Evolutionary conservation across 2,113 vertebrate genomes (phyloP), one percentile per base, ranked within the genome.

Genomic region (Lagopus leucura): DNA sequence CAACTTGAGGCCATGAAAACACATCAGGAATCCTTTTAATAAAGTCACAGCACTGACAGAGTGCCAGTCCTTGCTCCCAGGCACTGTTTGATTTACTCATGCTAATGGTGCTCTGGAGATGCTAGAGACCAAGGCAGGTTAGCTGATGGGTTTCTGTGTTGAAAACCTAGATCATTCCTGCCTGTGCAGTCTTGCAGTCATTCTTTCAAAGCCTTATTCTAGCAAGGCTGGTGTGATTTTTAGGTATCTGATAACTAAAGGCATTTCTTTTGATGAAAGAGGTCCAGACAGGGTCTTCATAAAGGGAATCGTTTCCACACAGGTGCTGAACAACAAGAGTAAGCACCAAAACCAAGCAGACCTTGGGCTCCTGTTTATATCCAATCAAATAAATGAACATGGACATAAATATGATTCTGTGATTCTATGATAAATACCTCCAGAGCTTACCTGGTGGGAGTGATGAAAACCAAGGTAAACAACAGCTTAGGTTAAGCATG

Each of bases 51-150:
- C 19, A 18, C 21, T 66, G 48, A 21, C 20, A 17, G 21, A 61
- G 34, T 10, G 22, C 36, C 60, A 38, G 60, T 15, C 9, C 34
- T 54, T 27, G 10, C 12, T 86, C n/a, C 30, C 48, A 48, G 48
- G 69, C 19, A 61, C 19, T 66, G 45, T 70, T 61, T 57, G 28
- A 36, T 82, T 61, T 61, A 52, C 19, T 30, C 42, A 10, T 11
- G 7, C 36, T 66, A 82, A 66, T 47, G 42, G 22, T 77, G 19
- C 0, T 0, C 40, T 74, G 61, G 48, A n/a, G 48, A 64, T n/a
- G 2, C 43, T 28, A 32, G 15, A 76, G 28, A 72, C 25, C 20
- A 45, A 40, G 11, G 3, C 1, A 1, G 20, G 42, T 20, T 81
- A 77, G 32, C 18, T 88, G 50, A 40, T 2, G 1, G 57, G 22